phyloP scores from a whole-genome alignment of 2,113 vertebrate genomes.

The Osmerus mordax region DNA sequence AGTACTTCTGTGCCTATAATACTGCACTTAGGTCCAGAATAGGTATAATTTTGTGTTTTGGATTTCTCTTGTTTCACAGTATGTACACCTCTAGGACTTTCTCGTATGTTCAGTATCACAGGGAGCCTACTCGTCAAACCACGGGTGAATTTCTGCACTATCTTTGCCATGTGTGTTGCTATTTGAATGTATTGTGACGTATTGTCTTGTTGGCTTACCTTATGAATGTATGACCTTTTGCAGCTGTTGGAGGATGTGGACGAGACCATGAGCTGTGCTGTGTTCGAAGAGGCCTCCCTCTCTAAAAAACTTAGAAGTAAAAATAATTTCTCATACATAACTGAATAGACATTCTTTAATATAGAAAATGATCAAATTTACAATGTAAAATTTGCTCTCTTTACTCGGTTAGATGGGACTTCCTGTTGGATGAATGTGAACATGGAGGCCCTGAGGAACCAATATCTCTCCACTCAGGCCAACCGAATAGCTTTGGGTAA shows the following conservation, averaged over 20 bases:
- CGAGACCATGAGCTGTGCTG: conserved; percentile 78
- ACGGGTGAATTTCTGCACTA: conserved; percentile 65
- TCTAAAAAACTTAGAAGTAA: conserved; percentile 59
- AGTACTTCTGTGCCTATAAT: no score
- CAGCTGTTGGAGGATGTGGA: conserved; percentile 84
- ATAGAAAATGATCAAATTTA: background rate
- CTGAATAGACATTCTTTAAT: background rate
- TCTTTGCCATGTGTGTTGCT: background rate
- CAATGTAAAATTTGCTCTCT: background rate
- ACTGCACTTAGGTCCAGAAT: no score
- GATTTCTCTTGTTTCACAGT: conserved; percentile 61
- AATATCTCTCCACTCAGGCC: conserved; percentile 69
- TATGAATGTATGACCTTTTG: background rate
- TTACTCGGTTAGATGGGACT: conserved; percentile 32
- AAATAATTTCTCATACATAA: conserved; percentile 6
- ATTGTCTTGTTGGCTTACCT: no score
- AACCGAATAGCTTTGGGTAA: conserved; percentile 76
- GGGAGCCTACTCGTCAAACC: conserved; percentile 86
- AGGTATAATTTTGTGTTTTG: no score
- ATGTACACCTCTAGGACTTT: conserved; percentile 83
- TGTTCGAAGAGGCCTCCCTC: conserved; percentile 80
- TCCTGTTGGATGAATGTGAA: conserved; percentile 79
- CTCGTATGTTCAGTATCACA: conserved; percentile 82
- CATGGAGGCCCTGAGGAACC: conserved; percentile 71
- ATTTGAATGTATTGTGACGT: background rate